These are phyloP conservation scores for Phrynocephalus forsythii DNA, from an alignment of 2,797 vertebrate genomes.

Conservation along the genomic window DNA sequence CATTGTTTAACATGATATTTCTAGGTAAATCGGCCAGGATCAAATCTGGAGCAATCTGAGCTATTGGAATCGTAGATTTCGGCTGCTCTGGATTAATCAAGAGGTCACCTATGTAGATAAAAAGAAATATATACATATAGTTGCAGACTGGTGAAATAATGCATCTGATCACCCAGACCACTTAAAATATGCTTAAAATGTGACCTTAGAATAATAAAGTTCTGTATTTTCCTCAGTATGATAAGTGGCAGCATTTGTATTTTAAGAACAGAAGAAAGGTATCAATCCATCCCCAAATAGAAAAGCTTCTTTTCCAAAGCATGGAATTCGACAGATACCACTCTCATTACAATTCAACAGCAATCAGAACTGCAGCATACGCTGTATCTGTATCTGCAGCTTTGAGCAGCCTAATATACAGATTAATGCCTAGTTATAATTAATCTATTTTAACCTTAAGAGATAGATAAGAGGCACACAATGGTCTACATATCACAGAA, in stretches of 20 bases:
- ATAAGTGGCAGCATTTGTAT: neutral
- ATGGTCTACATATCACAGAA: neutral
- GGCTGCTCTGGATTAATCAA: constrained; percentile 85
- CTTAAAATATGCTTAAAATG: neutral
- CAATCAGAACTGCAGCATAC: neutral
- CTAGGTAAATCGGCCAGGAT: constrained; percentile 90
- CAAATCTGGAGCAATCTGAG: constrained; percentile 94
- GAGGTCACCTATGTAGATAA: constrained; percentile 83
- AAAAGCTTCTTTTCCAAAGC: neutral
- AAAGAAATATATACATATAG: neutral
- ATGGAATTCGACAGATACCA: neutral
- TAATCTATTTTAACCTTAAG: neutral
- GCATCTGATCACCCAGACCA: neutral
- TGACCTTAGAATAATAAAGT: neutral
- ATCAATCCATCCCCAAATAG: too few relatives aligned
- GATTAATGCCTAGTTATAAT: neutral
- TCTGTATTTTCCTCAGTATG: rapidly evolving
- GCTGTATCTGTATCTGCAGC: neutral
- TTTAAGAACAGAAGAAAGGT: neutral
- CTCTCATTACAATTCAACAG: neutral
- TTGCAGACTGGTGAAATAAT: neutral
- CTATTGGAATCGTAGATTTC: constrained; percentile 85
- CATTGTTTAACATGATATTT: constrained; percentile 86
- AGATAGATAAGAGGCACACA: neutral
- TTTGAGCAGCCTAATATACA: neutral